These are phyloP conservation scores for Cataglyphis rosenhaueri DNA, from an alignment of 2,888 invertebrate genomes.

Conservation along the genomic window DNA sequence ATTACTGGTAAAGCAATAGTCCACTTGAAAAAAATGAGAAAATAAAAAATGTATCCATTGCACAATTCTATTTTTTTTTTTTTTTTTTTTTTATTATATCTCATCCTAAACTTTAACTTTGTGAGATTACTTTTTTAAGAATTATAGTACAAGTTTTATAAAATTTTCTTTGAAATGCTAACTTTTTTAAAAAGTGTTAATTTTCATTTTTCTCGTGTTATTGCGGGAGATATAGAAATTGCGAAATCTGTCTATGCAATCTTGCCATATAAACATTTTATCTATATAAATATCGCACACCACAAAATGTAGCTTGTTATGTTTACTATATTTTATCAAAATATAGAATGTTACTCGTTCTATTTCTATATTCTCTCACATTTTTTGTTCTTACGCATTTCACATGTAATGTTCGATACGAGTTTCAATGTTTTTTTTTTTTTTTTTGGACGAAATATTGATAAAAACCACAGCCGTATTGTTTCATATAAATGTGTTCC, in stretches of 20 bases:
- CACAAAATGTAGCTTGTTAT: conserved; percentile 1
- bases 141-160: not conserved
- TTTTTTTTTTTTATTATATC: not conserved
- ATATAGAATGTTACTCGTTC: conserved; percentile 15
- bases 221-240: not conserved
- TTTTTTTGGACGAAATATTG: conserved; percentile 33
- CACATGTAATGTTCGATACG: conserved; percentile 18
- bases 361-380: conserved; percentile 4
- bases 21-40: not conserved
- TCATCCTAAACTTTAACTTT: not conserved
- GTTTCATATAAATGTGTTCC: conserved; percentile 42
- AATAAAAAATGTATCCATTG: conserved; percentile 1
- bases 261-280: conserved; percentile 11
- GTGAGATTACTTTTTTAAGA: not conserved
- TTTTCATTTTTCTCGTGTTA: conserved; percentile 5
- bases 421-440: not conserved
- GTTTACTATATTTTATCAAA: conserved; percentile 4
- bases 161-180: not conserved
- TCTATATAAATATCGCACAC: not conserved
- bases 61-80: not conserved
- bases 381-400: conserved; percentile 17
- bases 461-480: conserved; percentile 44
- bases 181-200: not conserved
- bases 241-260: not conserved
- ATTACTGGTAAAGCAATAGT: conserved; percentile 9